Evolutionary conservation across 2,888 invertebrate species (phyloP), one percentile per base, ranked within the genome.

Genomic region (Bugulina stolonifera): DNA sequence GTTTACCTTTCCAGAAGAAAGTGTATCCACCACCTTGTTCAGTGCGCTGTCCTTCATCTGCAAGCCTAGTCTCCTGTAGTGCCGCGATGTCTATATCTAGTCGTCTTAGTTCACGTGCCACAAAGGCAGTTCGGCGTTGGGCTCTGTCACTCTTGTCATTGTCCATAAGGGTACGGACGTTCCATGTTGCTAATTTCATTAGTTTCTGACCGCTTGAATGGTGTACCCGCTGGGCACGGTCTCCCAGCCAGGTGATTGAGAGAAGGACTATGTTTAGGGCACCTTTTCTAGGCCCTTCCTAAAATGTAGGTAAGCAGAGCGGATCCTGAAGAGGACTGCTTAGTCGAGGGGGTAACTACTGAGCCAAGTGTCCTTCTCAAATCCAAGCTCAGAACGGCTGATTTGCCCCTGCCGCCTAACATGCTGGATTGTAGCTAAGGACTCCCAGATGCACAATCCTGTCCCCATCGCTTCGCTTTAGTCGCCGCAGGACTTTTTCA

Each of bases 181-280:
- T n/a, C n/a, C n/a, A n/a, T n/a, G n/a, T n/a, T n/a, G n/a, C n/a
- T n/a, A n/a, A n/a, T n/a, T n/a, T n/a, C n/a, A n/a, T n/a, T n/a
- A n/a, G n/a, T n/a, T n/a, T n/a, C n/a, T n/a, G 52, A 52, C 22
- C 22, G 52, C 52, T 52, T 10, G 22, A 14, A 10, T 52, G 10
- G 14, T 14, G 10, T 22, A 52, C 14, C 52, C 14, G 10, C 22
- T 52, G 52, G 52, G 22, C 22, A 22, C 52, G 52, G 14, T 52
- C 22, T 52, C 22, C 52, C 52, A 52, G 52, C 10, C 52, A 52
- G 52, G 52, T n/a, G n/a, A n/a, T n/a, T n/a, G n/a, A n/a, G n/a
- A n/a, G n/a, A n/a, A n/a, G n/a, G n/a, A n/a, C 52, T 52, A 52
- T 52, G 52, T 52, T 52, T 52, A 52, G 52, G 52, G 52, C 52